phyloP scores from a whole-genome alignment of 1,140 invertebrate genomes.

The Orussus abietinus region DNA sequence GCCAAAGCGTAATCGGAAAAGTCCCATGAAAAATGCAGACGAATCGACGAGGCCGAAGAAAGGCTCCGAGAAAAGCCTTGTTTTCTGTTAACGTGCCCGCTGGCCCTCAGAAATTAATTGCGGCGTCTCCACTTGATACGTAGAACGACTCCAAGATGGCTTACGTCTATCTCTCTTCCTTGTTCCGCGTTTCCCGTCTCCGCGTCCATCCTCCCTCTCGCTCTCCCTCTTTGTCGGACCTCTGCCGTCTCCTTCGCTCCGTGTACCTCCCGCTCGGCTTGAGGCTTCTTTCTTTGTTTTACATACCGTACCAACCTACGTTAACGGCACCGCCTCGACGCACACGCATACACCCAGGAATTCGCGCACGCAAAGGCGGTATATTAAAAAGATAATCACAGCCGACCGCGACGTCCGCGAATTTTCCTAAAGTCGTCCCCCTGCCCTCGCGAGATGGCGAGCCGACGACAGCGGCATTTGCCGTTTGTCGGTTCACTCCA shows the following conservation, averaged over 20 bases:
- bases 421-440: too few relatives aligned
- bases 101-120: conserved; percentile 38
- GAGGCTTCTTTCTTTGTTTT: conserved; percentile 18
- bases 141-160: conserved; percentile 29
- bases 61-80: conserved; percentile 32
- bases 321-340: conserved; percentile 4
- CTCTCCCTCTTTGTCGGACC: conserved; percentile 12
- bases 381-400: conserved; percentile 26
- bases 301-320: conserved; percentile 21
- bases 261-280: too few relatives aligned
- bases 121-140: conserved; percentile 39
- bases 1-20: too few relatives aligned
- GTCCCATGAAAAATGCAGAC: too few relatives aligned
- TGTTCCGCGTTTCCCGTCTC: conserved; percentile 10
- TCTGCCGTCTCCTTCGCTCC: conserved; percentile 16
- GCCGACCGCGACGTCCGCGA: conserved; percentile 5
- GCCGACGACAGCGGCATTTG: too few relatives aligned
- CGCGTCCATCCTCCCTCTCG: conserved; percentile 6
- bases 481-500: too few relatives aligned
- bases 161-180: conserved; percentile 5
- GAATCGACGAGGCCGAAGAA: too few relatives aligned
- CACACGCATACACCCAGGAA: conserved; percentile 6
- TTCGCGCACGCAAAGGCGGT: conserved; percentile 13
- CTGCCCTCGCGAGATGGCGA: too few relatives aligned
- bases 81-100: conserved; percentile 33